These are phyloP conservation scores for Plagiodera versicolora DNA, from an alignment of 2,888 invertebrate genomes.

Conservation along the genomic window DNA sequence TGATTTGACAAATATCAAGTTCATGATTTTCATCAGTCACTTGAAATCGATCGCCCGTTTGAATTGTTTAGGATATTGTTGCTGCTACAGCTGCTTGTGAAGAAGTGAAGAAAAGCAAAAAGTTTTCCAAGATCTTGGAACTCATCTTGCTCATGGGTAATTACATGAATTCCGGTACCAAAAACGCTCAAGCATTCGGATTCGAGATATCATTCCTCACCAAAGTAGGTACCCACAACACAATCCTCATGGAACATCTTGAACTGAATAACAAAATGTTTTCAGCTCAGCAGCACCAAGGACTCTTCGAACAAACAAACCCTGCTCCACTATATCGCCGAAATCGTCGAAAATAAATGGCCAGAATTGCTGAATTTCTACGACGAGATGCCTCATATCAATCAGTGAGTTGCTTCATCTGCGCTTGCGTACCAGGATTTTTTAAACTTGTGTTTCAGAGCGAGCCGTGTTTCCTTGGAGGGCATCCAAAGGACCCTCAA, in stretches of 20 bases:
- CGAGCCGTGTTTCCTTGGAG: conserved; percentile 83
- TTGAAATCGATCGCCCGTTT: too few relatives aligned
- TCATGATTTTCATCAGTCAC: too few relatives aligned
- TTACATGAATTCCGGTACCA: conserved; percentile 95
- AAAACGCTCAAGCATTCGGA: conserved; percentile 91
- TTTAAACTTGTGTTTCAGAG: conserved; percentile 56
- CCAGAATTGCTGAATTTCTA: conserved; percentile 81
- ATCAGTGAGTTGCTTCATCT: conserved; percentile 47
- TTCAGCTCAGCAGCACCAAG: conserved; percentile 83
- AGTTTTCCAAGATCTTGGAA: conserved; percentile 88
- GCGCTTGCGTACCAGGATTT: not conserved
- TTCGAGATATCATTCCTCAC: conserved; percentile 96
- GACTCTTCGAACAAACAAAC: conserved; percentile 92
- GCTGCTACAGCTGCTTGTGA: conserved; percentile 95
- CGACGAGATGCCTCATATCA: conserved; percentile 86
- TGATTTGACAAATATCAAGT: conserved; percentile 6
- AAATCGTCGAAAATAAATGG: conserved; percentile 85
- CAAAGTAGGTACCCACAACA: conserved; percentile 64
- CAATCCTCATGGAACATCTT: not conserved
- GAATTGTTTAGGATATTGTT: conserved; percentile 86
- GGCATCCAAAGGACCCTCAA: conserved; percentile 77
- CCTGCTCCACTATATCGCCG: conserved; percentile 87
- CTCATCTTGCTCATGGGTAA: conserved; percentile 90
- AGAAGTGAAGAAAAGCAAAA: conserved; percentile 85
- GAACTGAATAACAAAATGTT: conserved; percentile 7